These are phyloP conservation scores for Sinosuthora webbiana DNA, from an alignment of 2,113 vertebrate species.

Conservation along the genomic window DNA sequence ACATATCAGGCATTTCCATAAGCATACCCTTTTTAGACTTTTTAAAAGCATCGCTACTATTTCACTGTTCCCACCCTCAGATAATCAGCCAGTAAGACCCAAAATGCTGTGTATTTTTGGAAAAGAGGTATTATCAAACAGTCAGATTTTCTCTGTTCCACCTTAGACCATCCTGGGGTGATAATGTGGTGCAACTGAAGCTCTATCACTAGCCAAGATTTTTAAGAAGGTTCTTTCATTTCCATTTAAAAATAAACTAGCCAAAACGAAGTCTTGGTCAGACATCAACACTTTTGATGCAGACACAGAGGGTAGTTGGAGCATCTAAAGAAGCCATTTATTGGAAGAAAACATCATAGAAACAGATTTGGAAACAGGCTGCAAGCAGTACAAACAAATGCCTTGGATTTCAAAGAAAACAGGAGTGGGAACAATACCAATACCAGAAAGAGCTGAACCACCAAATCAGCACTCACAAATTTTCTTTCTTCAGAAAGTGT, in stretches of 20 bases:
- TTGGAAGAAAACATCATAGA: neutral
- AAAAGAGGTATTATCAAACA: neutral
- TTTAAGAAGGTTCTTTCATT: neutral
- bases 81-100: neutral
- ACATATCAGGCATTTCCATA: neutral
- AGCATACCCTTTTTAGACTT: neutral
- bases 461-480: neutral
- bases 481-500: neutral
- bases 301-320: neutral
- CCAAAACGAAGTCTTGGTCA: neutral
- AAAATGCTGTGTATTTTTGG: neutral
- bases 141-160: neutral
- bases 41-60: neutral
- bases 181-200: neutral
- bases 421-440: neutral
- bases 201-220: neutral
- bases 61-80: neutral
- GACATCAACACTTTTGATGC: neutral
- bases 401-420: neutral
- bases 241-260: neutral
- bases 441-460: neutral
- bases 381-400: neutral
- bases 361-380: neutral
- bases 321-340: neutral
- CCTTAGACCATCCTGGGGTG: neutral